phyloP scores from a whole-genome alignment of 2,113 vertebrate genomes.

The Chascanopsetta lugubris region DNA sequence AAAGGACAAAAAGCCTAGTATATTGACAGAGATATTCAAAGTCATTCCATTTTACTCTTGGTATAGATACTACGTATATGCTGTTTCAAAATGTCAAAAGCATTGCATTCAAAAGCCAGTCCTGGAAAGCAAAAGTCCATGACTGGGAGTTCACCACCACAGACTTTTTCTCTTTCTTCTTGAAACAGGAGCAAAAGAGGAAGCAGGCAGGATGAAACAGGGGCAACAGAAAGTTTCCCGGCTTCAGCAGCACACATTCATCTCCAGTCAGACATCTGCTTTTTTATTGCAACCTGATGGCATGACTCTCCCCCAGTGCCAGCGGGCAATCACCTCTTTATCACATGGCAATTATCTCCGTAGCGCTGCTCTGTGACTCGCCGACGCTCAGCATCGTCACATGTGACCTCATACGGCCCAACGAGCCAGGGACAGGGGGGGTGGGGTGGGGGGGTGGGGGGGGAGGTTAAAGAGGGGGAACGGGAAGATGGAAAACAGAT shows the following conservation, averaged over 20 bases:
- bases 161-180: constrained; percentile 69
- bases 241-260: constrained; percentile 77
- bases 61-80: constrained; percentile 25
- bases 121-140: constrained; percentile 61
- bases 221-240: constrained; percentile 70
- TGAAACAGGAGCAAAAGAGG: constrained; percentile 50
- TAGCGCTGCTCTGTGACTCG: constrained; percentile 79
- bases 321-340: constrained; percentile 86
- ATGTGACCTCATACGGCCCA: constrained; percentile 75
- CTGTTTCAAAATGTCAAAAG: constrained; percentile 55
- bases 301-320: constrained; percentile 82
- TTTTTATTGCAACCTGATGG: constrained; percentile 86
- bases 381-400: constrained; percentile 74
- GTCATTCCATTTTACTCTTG: constrained; percentile 60
- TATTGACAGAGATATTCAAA: constrained; percentile 70
- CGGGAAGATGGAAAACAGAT: constrained; percentile 49
- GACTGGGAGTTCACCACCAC: constrained; percentile 67
- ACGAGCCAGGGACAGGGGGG: constrained; percentile 37
- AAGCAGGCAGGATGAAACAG: constrained; percentile 37
- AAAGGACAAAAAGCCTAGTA: constrained; percentile 39
- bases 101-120: constrained; percentile 61
- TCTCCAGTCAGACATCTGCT: constrained; percentile 84
- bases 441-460: constrained; percentile 2
- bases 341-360: constrained; percentile 86
- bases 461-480: constrained; percentile 25